Base-by-base conservation (phyloP, 2,888 invertebrate genomes). In the Ectemnius lituratus region DNA sequence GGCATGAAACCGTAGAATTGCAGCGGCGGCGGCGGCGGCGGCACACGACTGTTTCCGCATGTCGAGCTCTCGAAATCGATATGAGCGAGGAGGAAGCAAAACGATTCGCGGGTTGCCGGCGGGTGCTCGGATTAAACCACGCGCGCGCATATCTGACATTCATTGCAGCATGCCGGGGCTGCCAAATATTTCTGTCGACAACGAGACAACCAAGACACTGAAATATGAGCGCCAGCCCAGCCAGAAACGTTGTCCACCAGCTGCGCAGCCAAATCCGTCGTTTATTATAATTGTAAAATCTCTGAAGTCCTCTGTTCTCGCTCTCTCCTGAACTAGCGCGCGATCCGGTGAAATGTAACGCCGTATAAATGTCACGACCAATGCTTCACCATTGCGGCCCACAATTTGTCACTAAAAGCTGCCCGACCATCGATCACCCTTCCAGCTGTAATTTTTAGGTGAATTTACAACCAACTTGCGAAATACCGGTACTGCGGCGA, bases 131-230 rank as follows among this genome's bases (percentile, higher is more conserved):
- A 81, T 74, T 76, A 81, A 81, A 78, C 71, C 79, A 49, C 37
- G 37, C 37, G 52, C 52, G 52, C 79, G 74, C 71, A 70, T 78
- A 81, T 74, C 81, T 78, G 67, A 61, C 71, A 71, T 79, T 81
- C 79, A 76, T 79, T 79, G 80, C 66, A 58, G 73, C 47, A 47
- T 61, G 49, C 69, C n/a, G 47, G 59, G 37, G 8, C 62, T 62
- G 59, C 59, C 71, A 68, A 81, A 81, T 79, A 81, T 81, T 81
- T 81, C 76, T 74, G 71, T 73, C 77, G 61, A 52, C 76, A 77
- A 63, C 65, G 61, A 68, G 62, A 27, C 58, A 28, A 62, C 69
- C 57, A 78, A 78, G 82, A 82, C 81, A 76, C 61, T 81, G 81
- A 81, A 82, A 80, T 81, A 81, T 76, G 78, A 73, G 66, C 68